Percentiles rank a stretch among this genome's conserved stretches.
These are phyloP conservation scores for Sphenodon punctatus DNA, from an alignment of 2,797 vertebrate species.

Conservation along the genomic window DNA sequence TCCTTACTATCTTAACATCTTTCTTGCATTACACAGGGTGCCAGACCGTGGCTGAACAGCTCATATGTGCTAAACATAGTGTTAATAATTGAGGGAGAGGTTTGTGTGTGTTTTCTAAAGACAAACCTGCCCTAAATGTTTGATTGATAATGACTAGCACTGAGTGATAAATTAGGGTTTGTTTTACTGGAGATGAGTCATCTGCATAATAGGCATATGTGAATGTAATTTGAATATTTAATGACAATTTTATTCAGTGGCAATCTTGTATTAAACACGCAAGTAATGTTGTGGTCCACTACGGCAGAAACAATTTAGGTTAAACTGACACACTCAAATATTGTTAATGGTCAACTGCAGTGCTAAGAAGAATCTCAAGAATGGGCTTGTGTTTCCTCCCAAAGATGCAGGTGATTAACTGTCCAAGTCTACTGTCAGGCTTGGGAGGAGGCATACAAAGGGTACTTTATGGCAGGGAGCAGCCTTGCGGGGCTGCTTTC, in stretches of 20 bases:
- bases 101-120: background rate
- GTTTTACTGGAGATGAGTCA: slow-evolving; percentile 45
- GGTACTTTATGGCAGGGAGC: too few species aligned
- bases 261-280: slow-evolving; percentile 66
- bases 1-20: background rate
- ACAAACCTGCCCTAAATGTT: slow-evolving; percentile 12
- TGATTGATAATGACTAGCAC: slow-evolving; percentile 37
- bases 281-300: slow-evolving; percentile 29
- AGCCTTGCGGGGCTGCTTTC: too few species aligned
- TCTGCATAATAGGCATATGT: slow-evolving; percentile 34
- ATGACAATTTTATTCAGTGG: slow-evolving; percentile 57
- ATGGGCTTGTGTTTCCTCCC: too few species aligned
- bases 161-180: slow-evolving; percentile 31
- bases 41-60: fast-evolving
- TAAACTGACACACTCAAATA: slow-evolving; percentile 10
- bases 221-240: slow-evolving; percentile 66
- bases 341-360: slow-evolving; percentile 6
- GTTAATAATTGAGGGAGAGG: background rate
- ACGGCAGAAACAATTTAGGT: slow-evolving; percentile 18
- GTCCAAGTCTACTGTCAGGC: too few species aligned
- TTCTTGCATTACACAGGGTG: background rate
- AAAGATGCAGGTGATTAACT: too few species aligned
- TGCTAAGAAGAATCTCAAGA: background rate
- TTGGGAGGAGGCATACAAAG: too few species aligned
- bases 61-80: background rate